Conservation (phyloP, 2,113 vertebrate genomes). For the Pithys albifrons region DNA sequence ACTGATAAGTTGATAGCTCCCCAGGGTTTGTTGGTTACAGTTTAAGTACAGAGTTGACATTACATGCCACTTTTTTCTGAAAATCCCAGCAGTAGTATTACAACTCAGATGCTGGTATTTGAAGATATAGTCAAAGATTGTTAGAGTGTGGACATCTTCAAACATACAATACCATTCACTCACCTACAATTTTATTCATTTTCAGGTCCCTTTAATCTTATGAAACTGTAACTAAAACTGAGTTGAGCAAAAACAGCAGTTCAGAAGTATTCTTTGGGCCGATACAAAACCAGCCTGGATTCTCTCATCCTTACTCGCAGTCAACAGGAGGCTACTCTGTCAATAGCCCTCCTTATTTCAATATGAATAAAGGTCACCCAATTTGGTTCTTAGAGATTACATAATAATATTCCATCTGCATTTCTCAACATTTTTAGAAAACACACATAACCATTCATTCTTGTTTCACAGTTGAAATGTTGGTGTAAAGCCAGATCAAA, state of each 20-base stretch:
- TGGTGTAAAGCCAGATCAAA: not conserved
- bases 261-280: not conserved
- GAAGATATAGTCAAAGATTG: not conserved
- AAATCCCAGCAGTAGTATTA: conserved; percentile 62
- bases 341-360: conserved; percentile 26
- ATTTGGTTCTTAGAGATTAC: not conserved
- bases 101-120: conserved; percentile 53
- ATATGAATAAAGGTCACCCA: not conserved
- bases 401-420: not conserved
- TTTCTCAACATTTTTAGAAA: conserved; percentile 5
- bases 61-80: conserved; percentile 57
- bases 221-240: not conserved
- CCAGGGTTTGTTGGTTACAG: conserved; percentile 63
- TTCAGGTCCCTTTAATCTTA: not conserved
- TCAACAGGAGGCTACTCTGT: not conserved
- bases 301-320: not conserved
- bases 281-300: conserved; percentile 14
- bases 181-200: not conserved
- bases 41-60: conserved; percentile 70
- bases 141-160: conserved; percentile 5
- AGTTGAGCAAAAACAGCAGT: not conserved
- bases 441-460: not conserved
- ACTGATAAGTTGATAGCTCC: conserved; percentile 77
- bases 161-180: not conserved
- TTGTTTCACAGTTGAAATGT: not conserved